Evolutionary conservation across 2,113 vertebrate species (phyloP).

Genomic region (Poicephalus meyeri): DNA sequence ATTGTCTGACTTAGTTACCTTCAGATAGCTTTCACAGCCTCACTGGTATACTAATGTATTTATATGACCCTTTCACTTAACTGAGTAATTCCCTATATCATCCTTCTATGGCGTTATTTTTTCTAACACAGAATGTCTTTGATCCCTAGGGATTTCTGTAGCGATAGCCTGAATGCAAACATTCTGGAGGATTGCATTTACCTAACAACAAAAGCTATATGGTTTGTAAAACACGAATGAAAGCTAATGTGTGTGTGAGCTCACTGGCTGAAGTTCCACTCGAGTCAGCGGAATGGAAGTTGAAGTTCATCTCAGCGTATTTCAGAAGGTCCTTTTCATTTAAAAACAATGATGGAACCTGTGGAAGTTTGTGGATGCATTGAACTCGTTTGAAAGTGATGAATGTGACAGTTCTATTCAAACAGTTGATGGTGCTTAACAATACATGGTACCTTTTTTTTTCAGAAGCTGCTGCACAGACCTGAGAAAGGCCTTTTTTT

Average conservation of each 20-base stretch:
- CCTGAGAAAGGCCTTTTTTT: conserved; percentile 54
- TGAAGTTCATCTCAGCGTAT: conserved; percentile 63
- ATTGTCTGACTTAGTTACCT: neutral
- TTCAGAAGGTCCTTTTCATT: conserved; percentile 63
- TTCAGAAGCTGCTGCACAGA: neutral
- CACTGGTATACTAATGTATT: neutral
- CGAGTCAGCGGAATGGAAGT: conserved; percentile 41
- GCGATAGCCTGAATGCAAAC: conserved; percentile 25
- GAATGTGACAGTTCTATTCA: conserved; percentile 67
- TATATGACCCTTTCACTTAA: neutral
- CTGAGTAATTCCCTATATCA: neutral
- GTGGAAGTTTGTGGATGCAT: conserved; percentile 67
- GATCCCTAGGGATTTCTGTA: conserved; percentile 48
- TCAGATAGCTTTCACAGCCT: neutral
- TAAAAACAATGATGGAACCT: conserved; percentile 71
- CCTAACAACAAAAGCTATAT: neutral
- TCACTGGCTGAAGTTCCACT: conserved; percentile 56
- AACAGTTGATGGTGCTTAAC: neutral
- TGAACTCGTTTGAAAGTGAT: conserved; percentile 42
- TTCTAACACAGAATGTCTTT: conserved; percentile 16
- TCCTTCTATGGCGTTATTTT: neutral
- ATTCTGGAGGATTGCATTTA: conserved; percentile 36
- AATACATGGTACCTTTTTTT: conserved; percentile 58
- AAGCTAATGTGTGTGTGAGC: conserved; percentile 21
- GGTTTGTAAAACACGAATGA: conserved; percentile 35